phyloP scores from a whole-genome alignment of 2,113 vertebrate genomes.

The Stegostoma tigrinum region DNA sequence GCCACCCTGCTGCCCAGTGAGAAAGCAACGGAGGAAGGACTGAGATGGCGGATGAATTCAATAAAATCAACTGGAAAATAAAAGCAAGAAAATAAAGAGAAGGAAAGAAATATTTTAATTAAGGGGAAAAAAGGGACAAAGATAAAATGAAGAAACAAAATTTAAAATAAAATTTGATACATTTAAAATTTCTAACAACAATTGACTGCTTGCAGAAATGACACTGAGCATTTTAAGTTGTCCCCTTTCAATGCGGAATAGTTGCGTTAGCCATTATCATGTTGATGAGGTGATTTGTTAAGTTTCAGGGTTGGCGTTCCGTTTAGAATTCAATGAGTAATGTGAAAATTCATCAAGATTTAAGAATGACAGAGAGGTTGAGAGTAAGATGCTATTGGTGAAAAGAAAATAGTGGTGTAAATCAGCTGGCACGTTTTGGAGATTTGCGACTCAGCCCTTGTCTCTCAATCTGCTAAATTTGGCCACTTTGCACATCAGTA shows the following conservation, averaged over 20 bases:
- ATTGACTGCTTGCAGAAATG: not conserved
- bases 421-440: not conserved
- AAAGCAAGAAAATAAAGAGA: not conserved
- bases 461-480: not conserved
- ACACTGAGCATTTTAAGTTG: not conserved
- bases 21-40: not conserved
- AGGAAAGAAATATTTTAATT: not conserved
- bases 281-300: not conserved
- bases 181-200: not conserved
- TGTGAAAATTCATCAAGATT: not conserved
- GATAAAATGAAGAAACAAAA: not conserved
- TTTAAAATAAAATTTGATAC: not conserved
- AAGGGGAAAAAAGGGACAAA: not conserved
- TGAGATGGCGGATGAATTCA: not conserved
- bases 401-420: not conserved
- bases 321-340: not conserved
- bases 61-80: not conserved
- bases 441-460: not conserved
- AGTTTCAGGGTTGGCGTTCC: not conserved
- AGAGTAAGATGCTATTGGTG: not conserved
- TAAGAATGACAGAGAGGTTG: not conserved
- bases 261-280: not conserved
- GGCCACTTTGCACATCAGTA: not conserved
- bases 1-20: too few species aligned
- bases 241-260: not conserved